These are phyloP conservation scores for Gambelia wislizenii DNA, from an alignment of 2,797 vertebrate genomes.

Conservation along the genomic window DNA sequence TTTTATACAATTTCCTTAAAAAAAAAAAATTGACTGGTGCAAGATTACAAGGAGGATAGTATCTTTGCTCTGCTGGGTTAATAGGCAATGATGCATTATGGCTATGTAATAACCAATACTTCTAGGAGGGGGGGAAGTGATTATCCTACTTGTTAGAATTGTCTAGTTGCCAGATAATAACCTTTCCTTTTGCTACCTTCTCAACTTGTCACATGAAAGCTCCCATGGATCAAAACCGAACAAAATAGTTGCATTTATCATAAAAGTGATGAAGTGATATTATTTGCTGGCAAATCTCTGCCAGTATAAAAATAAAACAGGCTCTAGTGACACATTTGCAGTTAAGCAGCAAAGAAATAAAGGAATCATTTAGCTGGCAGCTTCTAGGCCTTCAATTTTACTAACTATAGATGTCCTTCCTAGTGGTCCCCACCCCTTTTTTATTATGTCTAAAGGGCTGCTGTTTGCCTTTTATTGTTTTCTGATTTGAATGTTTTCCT, in stretches of 20 bases:
- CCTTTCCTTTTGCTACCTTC: slow-evolving; percentile 17
- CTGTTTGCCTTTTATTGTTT: slow-evolving; percentile 1
- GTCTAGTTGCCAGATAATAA: background rate
- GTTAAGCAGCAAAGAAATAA: background rate
- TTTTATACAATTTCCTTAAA: background rate
- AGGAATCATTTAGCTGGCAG: background rate
- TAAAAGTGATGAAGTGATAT: background rate
- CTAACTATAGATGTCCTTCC: background rate
- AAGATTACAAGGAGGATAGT: slow-evolving; percentile 5
- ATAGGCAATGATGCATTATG: background rate
- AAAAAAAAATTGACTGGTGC: background rate
- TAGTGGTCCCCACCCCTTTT: background rate
- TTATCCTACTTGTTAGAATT: background rate
- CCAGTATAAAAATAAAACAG: background rate
- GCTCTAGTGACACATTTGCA: background rate
- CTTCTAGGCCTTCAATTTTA: slow-evolving; percentile 2
- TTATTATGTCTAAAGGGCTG: background rate
- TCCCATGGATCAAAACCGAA: slow-evolving; percentile 23
- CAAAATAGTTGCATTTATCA: slow-evolving; percentile 9
- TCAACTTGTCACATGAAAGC: slow-evolving; percentile 3
- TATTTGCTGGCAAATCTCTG: background rate
- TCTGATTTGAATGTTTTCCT: background rate
- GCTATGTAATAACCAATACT: background rate
- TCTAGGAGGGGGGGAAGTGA: slow-evolving; percentile 12
- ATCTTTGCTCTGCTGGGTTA: slow-evolving; percentile 24